Percentiles rank a stretch among this genome's conserved stretches.
Evolutionary conservation across 2,113 vertebrate species (phyloP).

Genomic region (Alectura lathami): DNA sequence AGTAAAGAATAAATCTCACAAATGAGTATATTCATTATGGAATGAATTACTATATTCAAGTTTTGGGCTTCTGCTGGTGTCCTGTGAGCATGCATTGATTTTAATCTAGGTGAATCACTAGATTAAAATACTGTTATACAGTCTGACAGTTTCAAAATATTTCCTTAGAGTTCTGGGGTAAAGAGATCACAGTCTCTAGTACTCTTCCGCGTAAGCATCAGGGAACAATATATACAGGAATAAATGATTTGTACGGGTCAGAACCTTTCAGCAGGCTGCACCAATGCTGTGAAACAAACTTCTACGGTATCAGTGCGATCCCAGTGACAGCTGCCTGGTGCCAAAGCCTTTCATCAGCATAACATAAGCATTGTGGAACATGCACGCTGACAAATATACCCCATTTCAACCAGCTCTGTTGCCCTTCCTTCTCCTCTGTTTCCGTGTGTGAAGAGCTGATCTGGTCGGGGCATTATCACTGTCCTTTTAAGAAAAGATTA

Average conservation of each 20-base stretch:
- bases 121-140: too few relatives aligned
- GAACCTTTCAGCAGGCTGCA: neutral
- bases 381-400: neutral
- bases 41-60: neutral
- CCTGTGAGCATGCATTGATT: neutral
- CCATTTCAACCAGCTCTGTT: neutral
- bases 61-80: neutral
- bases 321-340: neutral
- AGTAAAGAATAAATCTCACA: neutral
- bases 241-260: neutral
- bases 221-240: neutral
- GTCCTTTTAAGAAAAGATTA: neutral
- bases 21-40: neutral
- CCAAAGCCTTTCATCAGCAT: neutral
- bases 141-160: too few relatives aligned
- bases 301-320: neutral
- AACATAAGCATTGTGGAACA: neutral
- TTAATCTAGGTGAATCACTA: neutral
- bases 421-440: neutral
- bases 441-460: neutral
- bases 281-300: neutral
- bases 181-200: neutral
- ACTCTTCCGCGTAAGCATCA: fast-evolving
- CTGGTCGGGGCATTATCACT: neutral
- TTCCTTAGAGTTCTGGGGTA: neutral